Evolutionary conservation across 2,113 vertebrate genomes (phyloP).

Genomic region (Eulacestoma nigropectus): DNA sequence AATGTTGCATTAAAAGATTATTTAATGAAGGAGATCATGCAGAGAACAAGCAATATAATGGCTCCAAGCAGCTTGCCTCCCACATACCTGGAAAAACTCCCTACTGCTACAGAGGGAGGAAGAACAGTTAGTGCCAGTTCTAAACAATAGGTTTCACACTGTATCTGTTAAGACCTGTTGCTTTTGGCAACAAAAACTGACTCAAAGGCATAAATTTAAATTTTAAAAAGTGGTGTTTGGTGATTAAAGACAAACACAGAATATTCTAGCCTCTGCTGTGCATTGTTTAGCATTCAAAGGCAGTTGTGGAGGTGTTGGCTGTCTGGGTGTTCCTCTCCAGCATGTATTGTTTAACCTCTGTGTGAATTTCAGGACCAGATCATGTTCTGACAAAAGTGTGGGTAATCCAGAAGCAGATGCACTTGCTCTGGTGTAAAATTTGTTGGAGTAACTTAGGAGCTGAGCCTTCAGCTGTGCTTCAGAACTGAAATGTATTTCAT

Average conservation of each 20-base stretch:
- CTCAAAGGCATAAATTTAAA: slow-evolving; percentile 49
- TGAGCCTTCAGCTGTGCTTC: neutral
- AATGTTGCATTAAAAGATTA: slow-evolving; percentile 76
- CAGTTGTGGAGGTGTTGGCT: slow-evolving; percentile 1
- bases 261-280: slow-evolving; percentile 36
- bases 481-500: neutral
- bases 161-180: slow-evolving; percentile 68
- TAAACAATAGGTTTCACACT: slow-evolving; percentile 66
- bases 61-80: slow-evolving; percentile 68
- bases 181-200: slow-evolving; percentile 52
- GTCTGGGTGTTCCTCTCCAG: neutral
- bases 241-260: slow-evolving; percentile 32
- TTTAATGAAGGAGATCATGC: slow-evolving; percentile 74
- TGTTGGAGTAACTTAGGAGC: neutral
- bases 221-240: slow-evolving; percentile 19
- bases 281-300: slow-evolving; percentile 7
- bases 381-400: neutral
- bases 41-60: slow-evolving; percentile 70
- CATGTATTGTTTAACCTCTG: neutral
- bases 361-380: neutral
- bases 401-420: neutral
- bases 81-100: slow-evolving; percentile 72
- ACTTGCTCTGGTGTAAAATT: neutral
- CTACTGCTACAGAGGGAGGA: slow-evolving; percentile 61
- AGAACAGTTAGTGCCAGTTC: slow-evolving; percentile 50